Evolutionary conservation across 1,140 invertebrate species (phyloP), one percentile per base, ranked within the genome.

Genomic region (Heliothis virescens): DNA sequence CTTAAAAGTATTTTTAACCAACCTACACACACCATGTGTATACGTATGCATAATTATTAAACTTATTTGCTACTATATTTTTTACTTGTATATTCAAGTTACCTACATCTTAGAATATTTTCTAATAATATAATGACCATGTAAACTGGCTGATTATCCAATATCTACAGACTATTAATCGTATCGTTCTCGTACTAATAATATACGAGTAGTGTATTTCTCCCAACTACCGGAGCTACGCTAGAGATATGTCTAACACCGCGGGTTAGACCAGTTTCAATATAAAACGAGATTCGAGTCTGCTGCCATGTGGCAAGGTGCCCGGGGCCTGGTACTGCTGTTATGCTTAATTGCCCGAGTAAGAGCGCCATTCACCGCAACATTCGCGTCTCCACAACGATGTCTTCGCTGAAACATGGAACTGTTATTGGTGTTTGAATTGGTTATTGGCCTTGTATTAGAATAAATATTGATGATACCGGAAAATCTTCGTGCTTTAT

Each of bases 251-350:
- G 59, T 79, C 73, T 84, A 76, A 79, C 65, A 78, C 50, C 48
- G 79, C 74, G 75, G 53, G 77, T 77, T 73, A 67, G 73, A 75
- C 76, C 73, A 73, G 80, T 82, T 83, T 52, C 48, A 59, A 78
- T 82, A 85, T 86, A 88, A 87, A 88, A 89, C 83, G 63, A 79
- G 76, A 73, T 72, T 65, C 50, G 79, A 83, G 72, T 47, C 57
- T 69, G 83, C 71, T 85, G 86, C 85, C 86, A 89, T 89, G 81
- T 87, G 89, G 89, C 89, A 90, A 82, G 75, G 84, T 90, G 89
- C 89, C 89, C 89, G 86, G 78, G 71, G 63, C 63, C 71, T 79
- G 34, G 74, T 76, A 76, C 73, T 76, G 83, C 77, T 80, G 87
- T 86, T 85, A 87, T 82, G 85, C 86, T 86, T 87, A 87, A 89